Percentiles rank a stretch among this genome's conserved stretches.
Evolutionary conservation across 2,797 vertebrate species (phyloP).

Genomic region (Parauchenoglanis ngamensis): DNA sequence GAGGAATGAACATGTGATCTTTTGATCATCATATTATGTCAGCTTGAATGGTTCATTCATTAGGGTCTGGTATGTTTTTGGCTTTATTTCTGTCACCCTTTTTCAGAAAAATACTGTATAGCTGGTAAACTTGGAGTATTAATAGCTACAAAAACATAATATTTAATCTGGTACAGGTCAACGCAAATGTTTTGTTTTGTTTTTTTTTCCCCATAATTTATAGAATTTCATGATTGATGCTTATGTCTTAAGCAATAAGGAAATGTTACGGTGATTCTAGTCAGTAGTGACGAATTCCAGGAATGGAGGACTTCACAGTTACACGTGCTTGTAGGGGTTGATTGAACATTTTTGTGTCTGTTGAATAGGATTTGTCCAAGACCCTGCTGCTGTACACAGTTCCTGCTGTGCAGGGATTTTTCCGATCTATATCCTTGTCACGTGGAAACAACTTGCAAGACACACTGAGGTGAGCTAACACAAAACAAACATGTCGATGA

Average conservation of each 20-base stretch:
- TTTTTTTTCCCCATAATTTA: background rate
- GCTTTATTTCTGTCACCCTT: background rate
- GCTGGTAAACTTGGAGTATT: background rate
- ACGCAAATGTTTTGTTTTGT: background rate
- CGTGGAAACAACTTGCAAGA: slow-evolving; percentile 98
- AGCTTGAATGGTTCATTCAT: background rate
- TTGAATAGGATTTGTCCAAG: slow-evolving; percentile 90
- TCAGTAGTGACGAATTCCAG: background rate
- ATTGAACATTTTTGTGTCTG: slow-evolving; percentile 47
- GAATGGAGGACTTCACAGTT: background rate
- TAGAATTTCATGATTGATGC: background rate
- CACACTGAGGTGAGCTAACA: slow-evolving; percentile 85
- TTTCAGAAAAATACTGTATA: background rate
- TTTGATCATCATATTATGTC: background rate
- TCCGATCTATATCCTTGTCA: slow-evolving; percentile 95
- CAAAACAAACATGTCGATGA: background rate
- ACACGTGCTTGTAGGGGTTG: background rate
- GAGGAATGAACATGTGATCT: slow-evolving; percentile 2
- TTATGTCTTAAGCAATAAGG: background rate
- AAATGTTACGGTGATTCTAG: background rate
- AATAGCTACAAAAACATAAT: background rate
- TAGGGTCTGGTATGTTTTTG: background rate
- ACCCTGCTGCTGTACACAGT: slow-evolving; percentile 94
- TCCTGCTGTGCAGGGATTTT: slow-evolving; percentile 98
- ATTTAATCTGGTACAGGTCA: background rate